Conservation (phyloP, 2,797 vertebrate genomes). For the Carduelis carduelis region DNA sequence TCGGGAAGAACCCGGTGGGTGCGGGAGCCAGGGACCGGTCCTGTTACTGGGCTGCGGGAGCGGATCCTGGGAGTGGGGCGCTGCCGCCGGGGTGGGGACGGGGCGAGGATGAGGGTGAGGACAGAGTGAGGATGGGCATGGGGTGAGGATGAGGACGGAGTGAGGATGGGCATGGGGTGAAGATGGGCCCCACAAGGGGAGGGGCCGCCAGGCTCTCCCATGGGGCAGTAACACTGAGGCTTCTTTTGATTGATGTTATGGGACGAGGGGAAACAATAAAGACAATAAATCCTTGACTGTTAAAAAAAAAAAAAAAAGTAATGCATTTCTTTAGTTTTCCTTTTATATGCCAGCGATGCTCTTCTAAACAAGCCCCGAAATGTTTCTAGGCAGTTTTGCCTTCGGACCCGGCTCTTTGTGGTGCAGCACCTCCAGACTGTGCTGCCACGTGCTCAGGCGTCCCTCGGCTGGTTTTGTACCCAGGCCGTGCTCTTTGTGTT, state of each 20-base stretch:
- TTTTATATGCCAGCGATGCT: not conserved
- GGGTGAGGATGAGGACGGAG: no score
- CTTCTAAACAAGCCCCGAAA: not conserved
- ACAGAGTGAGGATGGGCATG: no score
- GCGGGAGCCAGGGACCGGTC: not conserved
- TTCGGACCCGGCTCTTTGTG: fast-evolving
- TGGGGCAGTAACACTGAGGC: not conserved
- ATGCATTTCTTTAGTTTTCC: fast-evolving
- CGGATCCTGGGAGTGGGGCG: fast-evolving
- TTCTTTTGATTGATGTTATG: not conserved
- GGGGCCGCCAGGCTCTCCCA: not conserved
- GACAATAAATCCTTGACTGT: not conserved
- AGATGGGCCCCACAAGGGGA: not conserved
- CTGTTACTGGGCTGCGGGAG: not conserved
- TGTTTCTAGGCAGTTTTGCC: not conserved
- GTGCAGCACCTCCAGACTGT: not conserved
- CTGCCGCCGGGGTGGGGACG: not conserved
- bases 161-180: no score
- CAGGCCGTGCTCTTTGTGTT: not conserved
- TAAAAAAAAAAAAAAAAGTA: not conserved
- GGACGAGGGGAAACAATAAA: not conserved
- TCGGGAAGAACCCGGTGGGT: not conserved
- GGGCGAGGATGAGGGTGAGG: not conserved
- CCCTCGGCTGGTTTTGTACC: not conserved
- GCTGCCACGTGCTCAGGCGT: not conserved